These are phyloP conservation scores for Coenonympha arcania DNA, from an alignment of 2,888 invertebrate species.

Conservation along the genomic window DNA sequence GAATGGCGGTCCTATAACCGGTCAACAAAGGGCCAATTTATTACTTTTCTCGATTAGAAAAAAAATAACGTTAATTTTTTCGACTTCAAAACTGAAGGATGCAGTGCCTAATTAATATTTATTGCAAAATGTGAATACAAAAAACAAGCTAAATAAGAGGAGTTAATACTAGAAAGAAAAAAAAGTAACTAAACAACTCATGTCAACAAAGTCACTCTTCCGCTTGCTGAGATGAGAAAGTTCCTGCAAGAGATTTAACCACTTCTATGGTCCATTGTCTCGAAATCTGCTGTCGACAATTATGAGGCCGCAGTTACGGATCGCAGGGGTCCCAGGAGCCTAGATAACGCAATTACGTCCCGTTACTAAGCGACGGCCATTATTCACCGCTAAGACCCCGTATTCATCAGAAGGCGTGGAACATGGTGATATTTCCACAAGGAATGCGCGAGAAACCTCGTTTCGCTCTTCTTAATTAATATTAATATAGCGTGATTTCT, in stretches of 20 bases:
- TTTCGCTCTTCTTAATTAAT: slow-evolving; percentile 31
- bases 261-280: slow-evolving; percentile 9
- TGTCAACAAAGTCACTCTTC: too few species aligned
- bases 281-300: slow-evolving; percentile 49
- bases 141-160: too few species aligned
- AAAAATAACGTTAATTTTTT: not conserved
- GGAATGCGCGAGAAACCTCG: slow-evolving; percentile 35
- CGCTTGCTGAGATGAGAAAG: too few species aligned
- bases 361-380: slow-evolving; percentile 65
- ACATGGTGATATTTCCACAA: slow-evolving; percentile 32
- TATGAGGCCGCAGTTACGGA: slow-evolving; percentile 64
- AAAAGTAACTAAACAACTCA: too few species aligned
- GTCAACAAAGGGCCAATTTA: not conserved
- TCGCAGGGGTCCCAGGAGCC: slow-evolving; percentile 48
- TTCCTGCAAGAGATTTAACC: not conserved
- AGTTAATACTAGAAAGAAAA: too few species aligned
- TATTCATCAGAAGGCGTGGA: slow-evolving; percentile 39
- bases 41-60: not conserved
- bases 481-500: slow-evolving; percentile 23
- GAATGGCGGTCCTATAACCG: not conserved
- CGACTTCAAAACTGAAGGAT: too few species aligned
- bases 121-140: too few species aligned
- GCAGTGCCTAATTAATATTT: too few species aligned
- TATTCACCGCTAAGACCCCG: slow-evolving; percentile 59
- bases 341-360: slow-evolving; percentile 67